phyloP scores from a whole-genome alignment of 2,113 vertebrate genomes.

The Erythrocercus mccallii region DNA sequence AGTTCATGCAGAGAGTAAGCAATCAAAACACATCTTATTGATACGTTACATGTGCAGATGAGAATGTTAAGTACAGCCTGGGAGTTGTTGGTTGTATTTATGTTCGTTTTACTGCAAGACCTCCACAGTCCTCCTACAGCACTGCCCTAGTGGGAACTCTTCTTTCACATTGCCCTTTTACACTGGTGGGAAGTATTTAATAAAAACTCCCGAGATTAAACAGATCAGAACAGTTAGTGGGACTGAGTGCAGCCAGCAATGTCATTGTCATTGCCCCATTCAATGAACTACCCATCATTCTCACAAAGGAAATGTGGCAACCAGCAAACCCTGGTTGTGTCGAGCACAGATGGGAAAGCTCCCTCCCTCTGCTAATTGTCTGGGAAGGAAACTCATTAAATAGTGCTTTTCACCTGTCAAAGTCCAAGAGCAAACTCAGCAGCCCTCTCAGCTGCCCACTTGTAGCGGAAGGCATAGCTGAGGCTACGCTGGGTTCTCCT shows the following conservation, averaged over 20 bases:
- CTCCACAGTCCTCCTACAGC: neutral
- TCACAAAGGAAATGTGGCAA: slow-evolving; percentile 14
- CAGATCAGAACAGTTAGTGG: neutral
- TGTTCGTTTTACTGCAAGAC: neutral
- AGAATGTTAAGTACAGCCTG: neutral
- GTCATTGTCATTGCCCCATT: neutral
- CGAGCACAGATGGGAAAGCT: slow-evolving; percentile 49
- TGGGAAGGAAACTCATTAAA: slow-evolving; percentile 60
- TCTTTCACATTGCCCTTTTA: neutral
- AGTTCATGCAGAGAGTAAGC: neutral
- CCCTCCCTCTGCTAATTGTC: slow-evolving; percentile 43
- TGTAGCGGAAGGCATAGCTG: neutral
- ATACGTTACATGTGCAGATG: neutral
- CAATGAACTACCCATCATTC: neutral
- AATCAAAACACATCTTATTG: neutral
- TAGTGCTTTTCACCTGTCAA: slow-evolving; percentile 50
- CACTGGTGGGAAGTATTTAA: neutral
- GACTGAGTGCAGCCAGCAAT: neutral
- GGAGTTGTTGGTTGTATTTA: neutral
- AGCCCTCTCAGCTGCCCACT: slow-evolving; percentile 3
- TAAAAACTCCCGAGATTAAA: neutral
- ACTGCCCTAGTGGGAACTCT: neutral
- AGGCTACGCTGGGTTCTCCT: neutral
- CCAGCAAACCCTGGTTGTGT: neutral
- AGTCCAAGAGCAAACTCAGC: slow-evolving; percentile 14